Evolutionary conservation across 2,888 invertebrate genomes (phyloP), one percentile per base, ranked within the genome.

Genomic region (Tipula unca): DNA sequence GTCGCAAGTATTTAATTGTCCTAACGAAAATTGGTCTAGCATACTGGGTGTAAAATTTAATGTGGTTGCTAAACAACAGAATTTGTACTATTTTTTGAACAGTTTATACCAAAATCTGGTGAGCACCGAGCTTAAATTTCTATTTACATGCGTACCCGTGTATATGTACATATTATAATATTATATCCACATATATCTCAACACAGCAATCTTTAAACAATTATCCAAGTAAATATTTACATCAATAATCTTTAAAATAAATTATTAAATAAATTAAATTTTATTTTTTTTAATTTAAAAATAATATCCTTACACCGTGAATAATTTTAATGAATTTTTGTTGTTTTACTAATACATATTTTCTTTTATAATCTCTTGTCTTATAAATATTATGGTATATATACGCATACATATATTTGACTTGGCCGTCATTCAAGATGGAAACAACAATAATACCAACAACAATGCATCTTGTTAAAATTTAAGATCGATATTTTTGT

Each of bases 171-270:
- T 32, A 32, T 32, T 6, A 32, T 6, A 32, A 32, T 0, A 32
- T 32, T 32, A 32, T 6, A 32, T 32, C 1, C 32, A 32, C 32
- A 32, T 69, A 69, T 69, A 20, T 25, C 69, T 69, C 69, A 0
- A 25, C 25, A 1, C 69, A 69, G 10, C 69, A 69, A 69, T 69
- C 69, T 25, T 69, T 25, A 69, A 20, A 69, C 69, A 69, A 69
- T 69, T 69, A 69, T 69, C 69, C 69, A 69, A 69, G 69, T 69
- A 25, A 69, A 69, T 69, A 69, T 69, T 69, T 69, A 69, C 69
- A 69, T 69, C 69, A 69, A 69, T 69, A 69, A 69, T 69, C 25
- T 69, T 69, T 25, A 69, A 69, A 69, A 69, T 69, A 69, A 69
- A 69, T 69, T 69, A 69, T 69, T 69, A 69, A 69, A 69, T 25